Evolutionary conservation across 2,888 invertebrate species (phyloP).

Genomic region (Cephus rjabovi): DNA sequence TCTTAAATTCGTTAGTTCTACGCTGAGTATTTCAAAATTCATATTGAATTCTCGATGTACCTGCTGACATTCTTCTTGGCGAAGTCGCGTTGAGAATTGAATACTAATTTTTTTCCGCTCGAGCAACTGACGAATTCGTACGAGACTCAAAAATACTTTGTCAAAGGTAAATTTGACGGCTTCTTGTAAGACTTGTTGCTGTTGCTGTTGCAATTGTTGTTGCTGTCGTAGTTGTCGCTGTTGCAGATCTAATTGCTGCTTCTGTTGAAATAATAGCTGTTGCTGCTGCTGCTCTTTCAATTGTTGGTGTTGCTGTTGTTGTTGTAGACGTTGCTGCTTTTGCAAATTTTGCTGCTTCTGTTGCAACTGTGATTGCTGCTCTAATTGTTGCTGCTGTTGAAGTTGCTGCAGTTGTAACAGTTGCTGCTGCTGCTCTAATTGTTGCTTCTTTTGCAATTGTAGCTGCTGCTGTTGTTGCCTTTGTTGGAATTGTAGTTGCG

Average conservation of each 20-base stretch:
- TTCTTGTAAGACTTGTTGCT: conserved; percentile 1
- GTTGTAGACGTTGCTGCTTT: background rate
- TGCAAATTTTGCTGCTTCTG: background rate
- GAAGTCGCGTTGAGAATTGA: conserved; percentile 10
- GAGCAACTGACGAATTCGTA: conserved; percentile 5
- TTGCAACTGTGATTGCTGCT: background rate
- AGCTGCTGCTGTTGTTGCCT: too few species aligned
- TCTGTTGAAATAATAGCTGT: background rate
- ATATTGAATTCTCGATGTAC: conserved; percentile 10
- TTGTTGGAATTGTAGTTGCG: conserved; percentile 25
- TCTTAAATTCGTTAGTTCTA: too few species aligned
- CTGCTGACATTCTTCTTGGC: conserved; percentile 6
- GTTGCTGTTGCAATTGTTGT: too few species aligned
- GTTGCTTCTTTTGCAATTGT: conserved; percentile 35
- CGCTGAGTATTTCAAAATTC: background rate
- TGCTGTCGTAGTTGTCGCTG: too few species aligned
- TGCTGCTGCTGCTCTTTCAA: background rate
- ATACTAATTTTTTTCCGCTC: conserved; percentile 1
- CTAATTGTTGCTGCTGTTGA: conserved; percentile 48
- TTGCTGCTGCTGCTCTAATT: conserved; percentile 45
- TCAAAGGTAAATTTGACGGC: background rate
- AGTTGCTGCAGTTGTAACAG: conserved; percentile 58
- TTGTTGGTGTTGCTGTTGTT: background rate
- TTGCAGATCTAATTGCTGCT: background rate
- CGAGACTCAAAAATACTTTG: conserved; percentile 8